Percentiles rank a stretch among this genome's conserved stretches.
Evolutionary conservation across 53 echinoderm and acorn worm species (phyloP).

Genomic region (Mesocentrotus franciscanus): DNA sequence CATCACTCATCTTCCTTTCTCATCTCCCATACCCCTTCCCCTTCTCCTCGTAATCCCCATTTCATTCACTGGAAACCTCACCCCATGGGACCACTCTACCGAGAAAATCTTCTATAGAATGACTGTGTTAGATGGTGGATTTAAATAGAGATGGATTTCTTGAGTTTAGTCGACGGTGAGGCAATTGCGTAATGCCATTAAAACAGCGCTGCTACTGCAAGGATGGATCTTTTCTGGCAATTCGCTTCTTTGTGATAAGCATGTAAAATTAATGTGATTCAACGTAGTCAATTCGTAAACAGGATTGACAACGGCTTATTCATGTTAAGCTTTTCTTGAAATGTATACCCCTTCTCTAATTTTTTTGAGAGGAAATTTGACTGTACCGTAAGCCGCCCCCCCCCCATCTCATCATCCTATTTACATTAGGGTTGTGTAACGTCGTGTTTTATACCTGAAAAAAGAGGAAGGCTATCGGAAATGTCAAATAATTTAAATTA

Average conservation of each 20-base stretch:
- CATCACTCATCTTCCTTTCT: background rate
- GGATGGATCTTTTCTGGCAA: background rate
- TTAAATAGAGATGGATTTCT: background rate
- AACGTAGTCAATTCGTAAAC: background rate
- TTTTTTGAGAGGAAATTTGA: too few relatives aligned
- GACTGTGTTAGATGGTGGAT: background rate
- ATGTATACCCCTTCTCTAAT: background rate
- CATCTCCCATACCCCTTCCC: background rate
- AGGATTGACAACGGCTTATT: background rate
- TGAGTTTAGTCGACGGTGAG: background rate
- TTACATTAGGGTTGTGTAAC: too few relatives aligned
- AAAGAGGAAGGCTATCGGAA: too few relatives aligned
- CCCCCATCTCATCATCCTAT: background rate
- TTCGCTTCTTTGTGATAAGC: background rate
- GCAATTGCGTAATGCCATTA: background rate
- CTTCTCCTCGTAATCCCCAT: background rate
- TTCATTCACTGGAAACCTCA: background rate
- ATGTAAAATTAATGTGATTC: background rate
- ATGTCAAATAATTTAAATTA: too few relatives aligned
- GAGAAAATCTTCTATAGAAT: background rate
- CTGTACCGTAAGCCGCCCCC: too few relatives aligned
- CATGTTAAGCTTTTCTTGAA: background rate
- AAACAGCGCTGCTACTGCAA: background rate
- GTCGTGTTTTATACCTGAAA: too few relatives aligned
- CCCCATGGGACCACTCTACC: background rate